Conservation (phyloP, 2,113 vertebrate genomes). For the Engystomops pustulosus region DNA sequence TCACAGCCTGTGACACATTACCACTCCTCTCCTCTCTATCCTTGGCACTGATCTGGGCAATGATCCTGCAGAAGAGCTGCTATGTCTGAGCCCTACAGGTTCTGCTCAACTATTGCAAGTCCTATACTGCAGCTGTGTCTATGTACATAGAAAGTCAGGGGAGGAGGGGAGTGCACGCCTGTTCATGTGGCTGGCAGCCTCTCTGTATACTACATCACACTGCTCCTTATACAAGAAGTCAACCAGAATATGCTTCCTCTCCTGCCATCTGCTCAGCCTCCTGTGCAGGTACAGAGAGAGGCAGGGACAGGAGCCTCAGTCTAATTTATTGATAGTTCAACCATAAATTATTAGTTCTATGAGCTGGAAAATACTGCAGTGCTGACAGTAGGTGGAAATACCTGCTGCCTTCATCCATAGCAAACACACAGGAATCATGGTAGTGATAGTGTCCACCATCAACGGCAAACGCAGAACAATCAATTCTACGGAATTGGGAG, state of each 20-base stretch:
- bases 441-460: neutral
- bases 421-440: neutral
- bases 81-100: conserved; percentile 69
- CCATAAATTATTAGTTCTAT: conserved; percentile 34
- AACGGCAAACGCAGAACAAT: too few relatives aligned
- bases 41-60: conserved; percentile 66
- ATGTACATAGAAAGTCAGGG: conserved; percentile 72
- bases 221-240: neutral
- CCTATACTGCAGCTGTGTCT: conserved; percentile 76
- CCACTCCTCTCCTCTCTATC: conserved; percentile 65
- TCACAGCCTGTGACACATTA: conserved; percentile 71
- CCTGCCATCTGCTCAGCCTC: conserved; percentile 14
- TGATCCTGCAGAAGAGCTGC: conserved; percentile 64
- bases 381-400: conserved; percentile 11
- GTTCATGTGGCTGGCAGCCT: conserved; percentile 60
- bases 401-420: neutral
- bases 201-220: neutral
- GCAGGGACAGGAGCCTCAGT: neutral
- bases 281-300: conserved; percentile 19
- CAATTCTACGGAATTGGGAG: too few relatives aligned
- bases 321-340: conserved; percentile 29
- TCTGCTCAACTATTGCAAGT: conserved; percentile 77
- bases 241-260: neutral
- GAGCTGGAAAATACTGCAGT: conserved; percentile 30
- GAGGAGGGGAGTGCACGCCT: conserved; percentile 66